Base-by-base conservation (phyloP, 2,888 invertebrate species). In the Falcaria lacertinaria region DNA sequence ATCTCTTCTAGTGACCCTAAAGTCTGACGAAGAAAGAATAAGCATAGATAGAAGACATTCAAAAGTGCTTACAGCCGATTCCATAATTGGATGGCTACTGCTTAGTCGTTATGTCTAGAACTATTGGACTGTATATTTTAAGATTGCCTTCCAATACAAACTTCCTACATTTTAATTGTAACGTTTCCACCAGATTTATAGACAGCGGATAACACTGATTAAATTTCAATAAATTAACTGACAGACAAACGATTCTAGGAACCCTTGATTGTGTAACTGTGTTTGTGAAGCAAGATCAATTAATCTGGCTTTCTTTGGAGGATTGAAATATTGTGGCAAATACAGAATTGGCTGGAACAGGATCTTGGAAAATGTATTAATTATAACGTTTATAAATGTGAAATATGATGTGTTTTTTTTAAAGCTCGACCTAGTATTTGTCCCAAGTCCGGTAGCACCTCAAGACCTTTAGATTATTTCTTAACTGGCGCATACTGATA, bases 181-280 rank as follows among this genome's bases (percentile, higher is more conserved):
- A 22, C 6, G 22, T 22, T 37, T 37, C 4, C 19, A 17, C 14
- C 13, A 11, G 37, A 37, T 37, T 37, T 37, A 37, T 37, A 37
- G 14, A 16, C 37, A 22, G 16, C 22, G 15, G 22, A 37, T 37
- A 37, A 37, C 22, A 37, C 22, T 22, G 37, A 22, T 37, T 37
- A 37, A 37, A 37, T 37, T 37, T 22, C 22, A 37, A 37, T 37
- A 37, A 37, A 37, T 37, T 37, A 37, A 22, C 15, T 14, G 22
- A 37, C 37, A 37, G 22, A 37, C 17, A 37, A 37, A 37, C 37
- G 22, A 22, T 37, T 37, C 37, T 15, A 15, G 25, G 25, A 25
- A 37, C 37, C 37, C 8, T 14, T 15, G 37, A 37, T 37, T 37
- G 37, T 37, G 37, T 22, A 37, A 37, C 37, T 17, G 19, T 17